phyloP scores from a whole-genome alignment of 1,140 invertebrate genomes.

The Periplaneta americana region DNA sequence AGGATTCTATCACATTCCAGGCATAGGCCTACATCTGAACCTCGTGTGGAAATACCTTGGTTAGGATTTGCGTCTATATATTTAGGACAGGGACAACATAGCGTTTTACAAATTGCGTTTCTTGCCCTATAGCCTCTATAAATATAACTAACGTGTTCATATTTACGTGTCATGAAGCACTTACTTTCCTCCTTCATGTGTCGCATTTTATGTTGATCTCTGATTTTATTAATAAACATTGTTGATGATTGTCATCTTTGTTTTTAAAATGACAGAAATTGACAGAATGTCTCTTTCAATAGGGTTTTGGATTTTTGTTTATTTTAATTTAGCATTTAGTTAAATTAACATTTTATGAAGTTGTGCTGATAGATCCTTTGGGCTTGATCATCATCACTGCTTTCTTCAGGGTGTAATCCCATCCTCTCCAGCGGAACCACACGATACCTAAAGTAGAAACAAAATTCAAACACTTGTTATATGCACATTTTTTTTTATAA shows the following conservation, averaged over 20 bases:
- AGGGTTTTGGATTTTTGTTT: background rate
- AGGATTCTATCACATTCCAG: background rate
- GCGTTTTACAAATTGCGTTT: constrained; percentile 23
- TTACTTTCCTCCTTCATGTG: background rate
- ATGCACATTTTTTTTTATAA: no score
- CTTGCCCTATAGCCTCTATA: constrained; percentile 28
- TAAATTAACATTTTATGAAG: constrained; percentile 28
- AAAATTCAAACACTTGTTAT: no score
- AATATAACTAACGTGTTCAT: constrained; percentile 2
- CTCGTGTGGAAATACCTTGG: background rate
- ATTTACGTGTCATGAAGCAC: no score
- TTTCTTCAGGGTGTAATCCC: constrained; percentile 87
- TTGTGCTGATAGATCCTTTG: constrained; percentile 52
- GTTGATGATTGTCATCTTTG: no score
- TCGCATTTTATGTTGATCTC: background rate
- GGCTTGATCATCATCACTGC: constrained; percentile 89
- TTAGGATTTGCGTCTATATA: background rate
- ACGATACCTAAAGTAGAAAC: constrained; percentile 64
- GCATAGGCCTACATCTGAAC: background rate
- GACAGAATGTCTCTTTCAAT: constrained; percentile 16
- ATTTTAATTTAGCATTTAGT: background rate
- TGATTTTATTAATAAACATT: background rate
- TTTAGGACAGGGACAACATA: background rate
- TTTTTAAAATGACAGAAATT: no score
- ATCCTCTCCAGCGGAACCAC: constrained; percentile 90